A percentile compares a stretch with the other conserved stretches of the same genome.
Conservation (phyloP, 2,888 invertebrate species). For the Pheosia tremula region DNA sequence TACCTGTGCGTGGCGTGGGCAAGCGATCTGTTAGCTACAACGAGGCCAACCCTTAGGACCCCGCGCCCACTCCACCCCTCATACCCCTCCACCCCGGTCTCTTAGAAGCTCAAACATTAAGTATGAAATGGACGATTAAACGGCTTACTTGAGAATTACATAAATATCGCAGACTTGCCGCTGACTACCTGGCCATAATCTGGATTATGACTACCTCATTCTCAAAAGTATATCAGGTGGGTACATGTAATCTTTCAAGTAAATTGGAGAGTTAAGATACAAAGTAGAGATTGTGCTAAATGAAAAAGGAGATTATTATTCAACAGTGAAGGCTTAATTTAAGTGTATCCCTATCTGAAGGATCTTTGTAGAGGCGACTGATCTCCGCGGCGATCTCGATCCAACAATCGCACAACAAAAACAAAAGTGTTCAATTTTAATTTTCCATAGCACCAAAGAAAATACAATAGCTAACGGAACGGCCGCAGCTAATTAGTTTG, state of each 20-base stretch:
- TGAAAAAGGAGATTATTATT: conserved; percentile 34
- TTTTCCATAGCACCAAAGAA: conserved; percentile 16
- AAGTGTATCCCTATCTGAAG: conserved; percentile 33
- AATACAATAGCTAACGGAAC: conserved; percentile 28
- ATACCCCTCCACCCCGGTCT: conserved; percentile 39
- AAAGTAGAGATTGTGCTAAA: conserved; percentile 16
- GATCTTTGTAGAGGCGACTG: conserved; percentile 30
- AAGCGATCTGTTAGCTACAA: conserved; percentile 64
- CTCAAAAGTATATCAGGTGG: conserved; percentile 41
- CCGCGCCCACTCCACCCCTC: conserved; percentile 32
- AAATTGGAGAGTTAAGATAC: conserved; percentile 14
- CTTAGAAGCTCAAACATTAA: conserved; percentile 64
- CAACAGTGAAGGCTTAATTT: conserved; percentile 35
- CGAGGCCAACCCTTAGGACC: conserved; percentile 53
- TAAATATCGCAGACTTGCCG: conserved; percentile 60
- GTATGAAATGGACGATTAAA: conserved; percentile 70
- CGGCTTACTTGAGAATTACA: conserved; percentile 66
- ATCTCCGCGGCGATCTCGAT: conserved; percentile 27
- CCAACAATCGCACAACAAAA: conserved; percentile 24
- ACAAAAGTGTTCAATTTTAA: conserved; percentile 1
- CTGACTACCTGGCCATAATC: conserved; percentile 52
- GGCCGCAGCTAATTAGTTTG: conserved; percentile 45
- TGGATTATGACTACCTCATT: conserved; percentile 52
- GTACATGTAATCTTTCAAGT: conserved; percentile 41
- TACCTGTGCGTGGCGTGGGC: conserved; percentile 68